Evolutionary conservation across 2,113 vertebrate genomes (phyloP).

Genomic region (Equus quagga): DNA sequence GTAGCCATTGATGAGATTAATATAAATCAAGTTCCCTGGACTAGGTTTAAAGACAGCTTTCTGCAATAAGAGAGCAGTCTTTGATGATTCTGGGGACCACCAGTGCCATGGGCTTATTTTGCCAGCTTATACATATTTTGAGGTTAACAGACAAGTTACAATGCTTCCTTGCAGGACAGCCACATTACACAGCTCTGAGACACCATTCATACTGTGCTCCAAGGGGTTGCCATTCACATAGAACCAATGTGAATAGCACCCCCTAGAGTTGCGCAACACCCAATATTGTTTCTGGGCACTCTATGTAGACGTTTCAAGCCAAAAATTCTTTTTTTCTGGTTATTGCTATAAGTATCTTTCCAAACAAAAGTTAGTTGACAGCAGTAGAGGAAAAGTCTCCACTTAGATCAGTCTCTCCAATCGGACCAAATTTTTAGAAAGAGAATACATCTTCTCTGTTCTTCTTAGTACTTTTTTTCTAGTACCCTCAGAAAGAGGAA

Average conservation of each 20-base stretch:
- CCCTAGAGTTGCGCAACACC: neutral
- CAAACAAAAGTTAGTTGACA: constrained; percentile 62
- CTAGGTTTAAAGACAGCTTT: constrained; percentile 11
- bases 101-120: neutral
- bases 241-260: neutral
- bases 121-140: neutral
- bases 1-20: constrained; percentile 2
- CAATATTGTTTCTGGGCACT: constrained; percentile 12
- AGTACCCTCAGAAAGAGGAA: neutral
- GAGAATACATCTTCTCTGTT: constrained; percentile 21
- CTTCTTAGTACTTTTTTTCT: constrained; percentile 24
- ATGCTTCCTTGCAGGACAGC: neutral
- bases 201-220: neutral
- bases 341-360: constrained; percentile 76
- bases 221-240: neutral
- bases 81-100: neutral
- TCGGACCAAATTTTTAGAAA: constrained; percentile 74
- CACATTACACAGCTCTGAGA: neutral
- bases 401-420: constrained; percentile 57
- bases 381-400: constrained; percentile 38
- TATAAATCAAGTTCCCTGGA: neutral
- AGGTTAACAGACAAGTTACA: neutral
- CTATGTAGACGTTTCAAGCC: constrained; percentile 36
- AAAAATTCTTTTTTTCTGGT: constrained; percentile 77
- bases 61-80: neutral